These are phyloP conservation scores for Arge pagana DNA, from an alignment of 2,888 invertebrate species.

Conservation along the genomic window DNA sequence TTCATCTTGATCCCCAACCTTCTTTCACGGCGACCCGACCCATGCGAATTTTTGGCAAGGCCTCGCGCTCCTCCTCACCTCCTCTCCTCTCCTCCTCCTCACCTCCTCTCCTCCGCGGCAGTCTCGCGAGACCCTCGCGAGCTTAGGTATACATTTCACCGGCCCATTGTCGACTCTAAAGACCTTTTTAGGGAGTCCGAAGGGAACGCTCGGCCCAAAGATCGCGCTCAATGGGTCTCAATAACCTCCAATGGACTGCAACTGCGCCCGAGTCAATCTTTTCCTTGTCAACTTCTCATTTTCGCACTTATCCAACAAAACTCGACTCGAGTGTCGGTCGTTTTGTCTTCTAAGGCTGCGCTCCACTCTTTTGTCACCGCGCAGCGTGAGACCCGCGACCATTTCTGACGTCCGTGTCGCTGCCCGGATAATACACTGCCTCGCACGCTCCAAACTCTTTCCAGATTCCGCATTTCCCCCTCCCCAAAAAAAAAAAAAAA, in stretches of 20 bases:
- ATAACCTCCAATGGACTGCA: constrained; percentile 37
- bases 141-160: constrained; percentile 50
- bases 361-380: no score
- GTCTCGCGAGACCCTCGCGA: constrained; percentile 5
- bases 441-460: no score
- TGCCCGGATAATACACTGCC: no score
- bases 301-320: constrained; percentile 57
- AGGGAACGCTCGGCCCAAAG: constrained; percentile 32
- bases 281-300: constrained; percentile 57
- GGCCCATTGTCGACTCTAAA: constrained; percentile 45
- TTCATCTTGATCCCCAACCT: neutral
- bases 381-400: no score
- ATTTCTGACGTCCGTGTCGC: no score
- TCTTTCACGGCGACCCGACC: neutral
- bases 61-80: neutral
- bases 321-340: no score
- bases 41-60: constrained; percentile 11
- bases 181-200: constrained; percentile 42
- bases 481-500: no score
- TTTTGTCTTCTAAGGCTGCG: no score
- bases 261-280: constrained; percentile 56
- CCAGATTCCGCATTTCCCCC: no score
- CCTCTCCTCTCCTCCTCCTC: constrained; percentile 5
- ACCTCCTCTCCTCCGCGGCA: no score
- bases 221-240: constrained; percentile 6